Percentiles rank a stretch among this genome's conserved stretches.
Evolutionary conservation across 2,888 invertebrate genomes (phyloP).

Genomic region (Coenonympha glycerion): DNA sequence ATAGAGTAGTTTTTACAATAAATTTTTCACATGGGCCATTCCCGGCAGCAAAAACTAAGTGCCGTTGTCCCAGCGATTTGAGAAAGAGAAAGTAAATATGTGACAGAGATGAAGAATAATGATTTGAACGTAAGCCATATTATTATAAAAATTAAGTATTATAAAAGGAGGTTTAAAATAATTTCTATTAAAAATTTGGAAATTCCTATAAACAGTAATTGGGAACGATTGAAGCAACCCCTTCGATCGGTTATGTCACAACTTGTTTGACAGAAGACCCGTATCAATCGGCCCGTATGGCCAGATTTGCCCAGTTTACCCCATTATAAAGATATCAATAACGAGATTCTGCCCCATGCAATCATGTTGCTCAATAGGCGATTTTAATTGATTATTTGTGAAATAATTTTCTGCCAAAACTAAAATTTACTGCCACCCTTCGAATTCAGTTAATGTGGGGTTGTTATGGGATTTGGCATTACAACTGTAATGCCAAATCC

Average conservation of each 20-base stretch:
- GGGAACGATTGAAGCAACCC: constrained; percentile 28
- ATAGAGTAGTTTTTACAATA: neutral
- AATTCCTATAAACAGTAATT: constrained; percentile 13
- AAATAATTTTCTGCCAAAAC: constrained; percentile 53
- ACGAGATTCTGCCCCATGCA: constrained; percentile 58
- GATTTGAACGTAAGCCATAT: too few relatives aligned
- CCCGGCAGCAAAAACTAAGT: constrained; percentile 3
- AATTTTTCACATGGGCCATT: constrained; percentile 8
- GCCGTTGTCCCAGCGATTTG: neutral
- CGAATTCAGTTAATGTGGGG: constrained; percentile 26
- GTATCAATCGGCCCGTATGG: constrained; percentile 69
- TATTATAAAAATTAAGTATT: too few relatives aligned
- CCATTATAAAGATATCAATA: constrained; percentile 73
- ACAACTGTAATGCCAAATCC: neutral
- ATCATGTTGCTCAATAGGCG: constrained; percentile 48
- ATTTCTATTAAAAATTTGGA: too few relatives aligned
- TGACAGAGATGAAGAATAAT: neutral
- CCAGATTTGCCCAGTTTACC: constrained; percentile 65
- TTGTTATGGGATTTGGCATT: constrained; percentile 34
- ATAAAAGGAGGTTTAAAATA: too few relatives aligned
- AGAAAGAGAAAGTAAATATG: neutral
- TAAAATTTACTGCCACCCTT: constrained; percentile 41
- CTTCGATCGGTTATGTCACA: constrained; percentile 48
- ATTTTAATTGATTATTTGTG: constrained; percentile 69
- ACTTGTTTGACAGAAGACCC: constrained; percentile 47